Percentiles rank a stretch among this genome's conserved stretches.
Conservation (phyloP, 2,797 vertebrate genomes). For the Ambastaia sidthimunki region DNA sequence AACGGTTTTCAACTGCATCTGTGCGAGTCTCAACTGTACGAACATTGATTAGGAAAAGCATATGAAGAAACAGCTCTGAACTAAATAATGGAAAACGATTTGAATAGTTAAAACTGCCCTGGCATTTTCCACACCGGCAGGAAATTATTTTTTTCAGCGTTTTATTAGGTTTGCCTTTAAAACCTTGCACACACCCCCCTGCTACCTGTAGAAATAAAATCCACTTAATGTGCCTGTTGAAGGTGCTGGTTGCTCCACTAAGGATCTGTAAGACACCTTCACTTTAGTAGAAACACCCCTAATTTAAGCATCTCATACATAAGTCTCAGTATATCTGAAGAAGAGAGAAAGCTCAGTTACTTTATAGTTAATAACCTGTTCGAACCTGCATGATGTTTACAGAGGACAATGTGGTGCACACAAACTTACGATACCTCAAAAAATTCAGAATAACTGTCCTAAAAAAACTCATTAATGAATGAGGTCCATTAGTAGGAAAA, state of each 20-base stretch:
- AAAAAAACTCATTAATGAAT: constrained; percentile 30
- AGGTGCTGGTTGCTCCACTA: constrained; percentile 74
- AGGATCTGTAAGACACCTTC: constrained; percentile 75
- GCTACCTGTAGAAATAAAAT: constrained; percentile 73
- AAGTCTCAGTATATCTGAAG: not conserved
- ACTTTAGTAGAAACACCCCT: constrained; percentile 59
- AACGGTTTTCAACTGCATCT: not conserved
- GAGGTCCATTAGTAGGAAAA: constrained; percentile 27
- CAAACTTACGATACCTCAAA: constrained; percentile 2
- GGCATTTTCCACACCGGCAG: constrained; percentile 60
- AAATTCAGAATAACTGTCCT: constrained; percentile 11
- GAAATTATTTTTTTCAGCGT: constrained; percentile 76
- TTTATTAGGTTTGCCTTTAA: constrained; percentile 78
- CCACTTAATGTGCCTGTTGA: constrained; percentile 73
- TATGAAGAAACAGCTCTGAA: constrained; percentile 22
- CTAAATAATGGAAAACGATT: constrained; percentile 26
- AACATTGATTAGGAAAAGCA: constrained; percentile 9
- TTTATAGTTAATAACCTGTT: constrained; percentile 7
- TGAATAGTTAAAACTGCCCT: constrained; percentile 33
- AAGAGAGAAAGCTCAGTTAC: not conserved
- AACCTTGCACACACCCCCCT: constrained; percentile 69
- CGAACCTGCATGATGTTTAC: constrained; percentile 5
- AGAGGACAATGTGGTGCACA: not conserved
- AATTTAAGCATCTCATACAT: too few species aligned
- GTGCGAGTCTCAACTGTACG: not conserved